Conservation (phyloP, 2,888 invertebrate genomes). For the Agonopterix alstromeriana region DNA sequence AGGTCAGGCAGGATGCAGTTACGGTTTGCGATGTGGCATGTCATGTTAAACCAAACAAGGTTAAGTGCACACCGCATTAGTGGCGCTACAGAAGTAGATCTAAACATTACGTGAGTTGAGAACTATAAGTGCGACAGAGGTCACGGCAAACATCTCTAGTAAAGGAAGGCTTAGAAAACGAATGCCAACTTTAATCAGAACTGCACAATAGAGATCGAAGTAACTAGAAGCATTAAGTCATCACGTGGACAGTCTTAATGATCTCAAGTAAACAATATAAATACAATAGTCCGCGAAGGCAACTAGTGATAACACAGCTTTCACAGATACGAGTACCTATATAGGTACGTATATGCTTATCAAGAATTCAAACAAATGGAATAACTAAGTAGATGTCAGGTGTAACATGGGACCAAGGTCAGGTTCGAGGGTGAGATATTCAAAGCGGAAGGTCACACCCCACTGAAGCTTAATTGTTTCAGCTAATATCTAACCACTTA, state of each 20-base stretch:
- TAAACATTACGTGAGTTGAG: conserved; percentile 43
- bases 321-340: neutral
- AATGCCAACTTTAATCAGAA: neutral
- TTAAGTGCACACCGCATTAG: conserved; percentile 32
- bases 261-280: too few species aligned
- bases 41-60: conserved; percentile 56
- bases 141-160: conserved; percentile 60
- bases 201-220: neutral
- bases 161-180: conserved; percentile 37
- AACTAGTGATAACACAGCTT: neutral
- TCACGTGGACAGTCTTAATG: too few species aligned
- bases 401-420: conserved; percentile 15
- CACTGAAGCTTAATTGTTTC: too few species aligned
- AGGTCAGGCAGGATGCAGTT: conserved; percentile 41
- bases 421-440: conserved; percentile 18
- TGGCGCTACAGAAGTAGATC: conserved; percentile 40
- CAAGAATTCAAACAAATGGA: neutral
- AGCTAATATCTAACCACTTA: too few species aligned
- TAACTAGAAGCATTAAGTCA: too few species aligned
- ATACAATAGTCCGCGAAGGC: too few species aligned
- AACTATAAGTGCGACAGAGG: conserved; percentile 48
- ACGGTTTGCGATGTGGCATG: conserved; percentile 43
- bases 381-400: neutral
- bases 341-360: too few species aligned
- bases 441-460: conserved; percentile 11